A percentile compares a stretch with the other conserved stretches of the same genome.
These are phyloP conservation scores for Dione vanillae DNA, from an alignment of 2,888 invertebrate species.

Conservation along the genomic window DNA sequence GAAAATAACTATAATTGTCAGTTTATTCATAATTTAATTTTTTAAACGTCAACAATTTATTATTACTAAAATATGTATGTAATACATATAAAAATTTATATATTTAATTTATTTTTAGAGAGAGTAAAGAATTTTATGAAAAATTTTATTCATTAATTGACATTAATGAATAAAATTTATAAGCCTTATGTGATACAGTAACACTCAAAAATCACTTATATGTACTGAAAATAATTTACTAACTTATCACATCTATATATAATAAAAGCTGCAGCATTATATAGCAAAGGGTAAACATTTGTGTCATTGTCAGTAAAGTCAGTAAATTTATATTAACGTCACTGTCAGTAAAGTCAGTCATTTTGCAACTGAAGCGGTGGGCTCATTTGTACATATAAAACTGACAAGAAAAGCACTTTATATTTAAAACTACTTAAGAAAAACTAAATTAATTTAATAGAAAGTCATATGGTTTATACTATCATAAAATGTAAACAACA, in stretches of 20 bases:
- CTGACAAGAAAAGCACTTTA: conserved; percentile 26
- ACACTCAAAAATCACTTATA: background rate
- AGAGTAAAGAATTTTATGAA: no score
- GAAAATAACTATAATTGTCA: background rate
- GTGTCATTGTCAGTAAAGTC: background rate
- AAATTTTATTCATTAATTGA: no score
- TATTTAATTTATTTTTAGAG: background rate
- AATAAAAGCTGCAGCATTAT: background rate
- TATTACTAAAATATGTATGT: background rate
- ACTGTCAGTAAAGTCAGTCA: conserved; percentile 31
- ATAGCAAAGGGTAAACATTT: conserved; percentile 1
- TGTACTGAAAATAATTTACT: background rate
- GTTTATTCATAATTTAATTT: background rate
- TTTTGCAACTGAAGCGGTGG: conserved; percentile 27
- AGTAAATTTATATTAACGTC: no score
- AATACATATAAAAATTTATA: background rate
- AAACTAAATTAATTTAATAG: background rate
- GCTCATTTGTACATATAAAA: conserved; percentile 19
- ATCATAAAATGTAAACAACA: no score
- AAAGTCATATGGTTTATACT: background rate
- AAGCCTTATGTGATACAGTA: no score
- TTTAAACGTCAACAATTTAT: background rate
- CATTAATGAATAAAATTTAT: no score
- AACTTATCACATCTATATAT: background rate
- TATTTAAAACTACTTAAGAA: background rate